Percentiles rank a stretch among this genome's conserved stretches.
Conservation (phyloP, 2,888 invertebrate species). For the Lasioglossum pauxillum region DNA sequence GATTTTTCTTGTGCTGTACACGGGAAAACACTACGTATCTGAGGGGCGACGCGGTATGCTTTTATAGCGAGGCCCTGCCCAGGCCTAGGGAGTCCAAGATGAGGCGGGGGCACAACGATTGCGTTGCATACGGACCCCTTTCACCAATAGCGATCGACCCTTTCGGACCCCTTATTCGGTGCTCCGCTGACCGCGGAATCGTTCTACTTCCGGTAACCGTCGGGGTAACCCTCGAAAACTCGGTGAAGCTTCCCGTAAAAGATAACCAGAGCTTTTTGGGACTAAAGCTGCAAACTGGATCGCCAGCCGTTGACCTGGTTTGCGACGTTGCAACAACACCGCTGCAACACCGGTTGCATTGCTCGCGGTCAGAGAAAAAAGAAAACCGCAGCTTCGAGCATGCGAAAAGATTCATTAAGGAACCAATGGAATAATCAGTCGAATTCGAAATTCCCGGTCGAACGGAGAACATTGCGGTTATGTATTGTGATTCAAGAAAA, state of each 20-base stretch:
- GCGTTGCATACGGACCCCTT: slow-evolving; percentile 80
- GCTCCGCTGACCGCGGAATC: slow-evolving; percentile 21
- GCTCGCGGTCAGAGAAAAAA: not conserved
- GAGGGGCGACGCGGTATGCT: slow-evolving; percentile 82
- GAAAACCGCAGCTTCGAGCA: slow-evolving; percentile 7
- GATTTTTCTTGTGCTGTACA: slow-evolving; percentile 81
- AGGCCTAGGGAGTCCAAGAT: slow-evolving; percentile 75
- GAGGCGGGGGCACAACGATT: slow-evolving; percentile 79
- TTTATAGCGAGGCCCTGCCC: slow-evolving; percentile 83
- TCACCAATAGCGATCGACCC: slow-evolving; percentile 78
- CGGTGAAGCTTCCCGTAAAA: not conserved
- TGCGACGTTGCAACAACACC: not conserved
- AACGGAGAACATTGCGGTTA: not conserved
- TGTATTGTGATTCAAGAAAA: not conserved
- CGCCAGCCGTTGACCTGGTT: slow-evolving; percentile 32
- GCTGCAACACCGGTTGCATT: not conserved
- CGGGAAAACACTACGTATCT: slow-evolving; percentile 81
- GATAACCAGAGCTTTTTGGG: not conserved
- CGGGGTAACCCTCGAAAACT: slow-evolving; percentile 21
- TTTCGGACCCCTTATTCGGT: slow-evolving; percentile 75
- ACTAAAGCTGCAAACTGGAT: not conserved
- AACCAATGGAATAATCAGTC: not conserved
- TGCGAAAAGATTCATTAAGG: slow-evolving; percentile 21
- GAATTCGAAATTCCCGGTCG: not conserved
- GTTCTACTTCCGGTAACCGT: slow-evolving; percentile 50